A percentile compares a stretch with the other conserved stretches of the same genome.
Evolutionary conservation across 1,140 invertebrate genomes (phyloP).

Genomic region (Pseudomyrmex pallidus): DNA sequence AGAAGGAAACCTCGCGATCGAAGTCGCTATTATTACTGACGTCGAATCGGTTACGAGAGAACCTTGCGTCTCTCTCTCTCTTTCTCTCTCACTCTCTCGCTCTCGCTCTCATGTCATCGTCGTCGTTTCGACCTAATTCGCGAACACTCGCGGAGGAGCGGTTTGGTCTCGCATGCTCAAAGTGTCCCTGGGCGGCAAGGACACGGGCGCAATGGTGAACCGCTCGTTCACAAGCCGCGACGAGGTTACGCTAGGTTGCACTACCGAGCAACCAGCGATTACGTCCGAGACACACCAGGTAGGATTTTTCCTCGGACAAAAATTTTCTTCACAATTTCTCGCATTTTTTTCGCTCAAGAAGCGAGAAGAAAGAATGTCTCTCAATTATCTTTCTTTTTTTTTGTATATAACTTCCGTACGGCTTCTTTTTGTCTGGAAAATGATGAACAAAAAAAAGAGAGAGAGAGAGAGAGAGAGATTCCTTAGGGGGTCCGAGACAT

Average conservation of each 20-base stretch:
- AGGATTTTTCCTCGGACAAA: too few species aligned
- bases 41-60: slow-evolving; percentile 71
- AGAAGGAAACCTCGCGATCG: slow-evolving; percentile 61
- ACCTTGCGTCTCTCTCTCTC: slow-evolving; percentile 37
- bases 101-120: slow-evolving; percentile 54
- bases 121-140: slow-evolving; percentile 81
- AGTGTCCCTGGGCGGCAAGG: slow-evolving; percentile 78
- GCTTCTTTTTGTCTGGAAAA: too few species aligned
- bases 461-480: too few species aligned
- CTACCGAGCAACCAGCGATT: slow-evolving; percentile 55
- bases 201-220: slow-evolving; percentile 72
- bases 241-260: slow-evolving; percentile 56
- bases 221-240: slow-evolving; percentile 12
- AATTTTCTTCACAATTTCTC: too few species aligned
- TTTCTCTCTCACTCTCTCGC: slow-evolving; percentile 19
- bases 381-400: too few species aligned
- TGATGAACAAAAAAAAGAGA: too few species aligned
- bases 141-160: slow-evolving; percentile 73
- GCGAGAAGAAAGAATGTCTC: too few species aligned
- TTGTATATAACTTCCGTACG: too few species aligned
- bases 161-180: slow-evolving; percentile 68
- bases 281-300: neutral
- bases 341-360: too few species aligned
- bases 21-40: slow-evolving; percentile 75
- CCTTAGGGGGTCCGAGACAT: too few species aligned